Evolutionary conservation across 2,797 vertebrate species (phyloP).

Genomic region (Siniperca scherzeri): DNA sequence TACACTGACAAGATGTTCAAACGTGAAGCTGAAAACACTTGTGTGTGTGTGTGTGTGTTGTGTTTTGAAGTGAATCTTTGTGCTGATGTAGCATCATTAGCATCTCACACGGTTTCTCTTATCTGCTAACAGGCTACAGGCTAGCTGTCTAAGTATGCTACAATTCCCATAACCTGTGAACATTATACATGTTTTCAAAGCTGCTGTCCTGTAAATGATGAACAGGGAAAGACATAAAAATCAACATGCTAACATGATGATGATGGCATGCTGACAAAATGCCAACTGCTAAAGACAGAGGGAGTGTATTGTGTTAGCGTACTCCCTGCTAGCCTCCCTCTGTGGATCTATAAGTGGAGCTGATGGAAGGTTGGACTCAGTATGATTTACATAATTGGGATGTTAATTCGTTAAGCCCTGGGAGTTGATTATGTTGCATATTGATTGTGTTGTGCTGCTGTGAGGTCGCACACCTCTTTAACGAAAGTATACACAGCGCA

Average conservation of each 20-base stretch:
- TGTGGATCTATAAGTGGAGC: constrained; percentile 60
- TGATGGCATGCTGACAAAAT: constrained; percentile 33
- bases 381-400: constrained; percentile 76
- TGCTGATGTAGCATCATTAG: not conserved
- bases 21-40: not conserved
- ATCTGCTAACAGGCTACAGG: constrained; percentile 10
- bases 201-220: not conserved
- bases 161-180: not conserved
- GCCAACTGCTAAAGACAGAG: constrained; percentile 44
- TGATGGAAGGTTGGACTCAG: constrained; percentile 60
- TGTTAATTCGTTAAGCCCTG: constrained; percentile 74
- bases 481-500: constrained; percentile 47
- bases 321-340: constrained; percentile 48
- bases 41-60: not conserved
- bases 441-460: constrained; percentile 74
- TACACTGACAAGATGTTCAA: not conserved
- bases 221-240: constrained; percentile 13
- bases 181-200: not conserved
- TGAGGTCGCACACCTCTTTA: constrained; percentile 75
- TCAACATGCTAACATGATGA: constrained; percentile 20
- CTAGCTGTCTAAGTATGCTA: constrained; percentile 22
- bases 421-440: constrained; percentile 80
- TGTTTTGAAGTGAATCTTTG: not conserved
- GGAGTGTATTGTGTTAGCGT: constrained; percentile 36
- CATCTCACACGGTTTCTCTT: not conserved